Percentiles rank a stretch among this genome's conserved stretches.
These are phyloP conservation scores for Pseudanteris insignis DNA, from an alignment of 2,888 invertebrate genomes.

Conservation along the genomic window DNA sequence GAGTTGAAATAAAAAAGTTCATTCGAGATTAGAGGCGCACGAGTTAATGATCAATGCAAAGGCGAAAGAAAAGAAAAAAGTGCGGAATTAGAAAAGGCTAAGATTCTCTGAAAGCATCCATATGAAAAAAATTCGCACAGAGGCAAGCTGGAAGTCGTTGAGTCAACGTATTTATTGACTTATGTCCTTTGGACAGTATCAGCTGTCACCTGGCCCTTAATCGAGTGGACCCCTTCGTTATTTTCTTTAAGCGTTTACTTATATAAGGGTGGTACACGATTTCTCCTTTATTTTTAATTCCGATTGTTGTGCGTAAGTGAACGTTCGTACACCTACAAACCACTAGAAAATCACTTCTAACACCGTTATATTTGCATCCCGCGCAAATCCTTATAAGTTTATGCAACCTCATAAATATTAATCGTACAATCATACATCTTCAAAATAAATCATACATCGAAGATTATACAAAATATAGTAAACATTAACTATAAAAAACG, in stretches of 20 bases:
- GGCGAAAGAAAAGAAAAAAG: too few relatives aligned
- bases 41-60: too few relatives aligned
- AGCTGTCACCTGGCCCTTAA: conserved; percentile 56
- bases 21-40: too few relatives aligned
- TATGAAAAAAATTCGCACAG: conserved; percentile 50
- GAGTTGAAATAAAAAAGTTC: too few relatives aligned
- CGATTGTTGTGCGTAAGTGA: conserved; percentile 47
- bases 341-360: conserved; percentile 13
- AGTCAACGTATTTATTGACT: conserved; percentile 61
- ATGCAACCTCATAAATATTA: conserved; percentile 37
- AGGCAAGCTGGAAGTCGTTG: conserved; percentile 39
- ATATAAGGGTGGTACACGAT: conserved; percentile 47
- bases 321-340: conserved; percentile 54
- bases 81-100: too few relatives aligned
- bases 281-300: conserved; percentile 47
- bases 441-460: too few relatives aligned
- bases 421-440: too few relatives aligned
- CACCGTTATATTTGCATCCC: too few relatives aligned
- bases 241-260: conserved; percentile 42
- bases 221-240: conserved; percentile 51
- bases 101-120: conserved; percentile 33
- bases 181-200: conserved; percentile 54
- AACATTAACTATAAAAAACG: too few relatives aligned
- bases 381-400: too few relatives aligned
- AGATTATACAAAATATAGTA: too few relatives aligned